phyloP scores from a whole-genome alignment of 2,797 vertebrate genomes.

The Ataeniobius toweri region DNA sequence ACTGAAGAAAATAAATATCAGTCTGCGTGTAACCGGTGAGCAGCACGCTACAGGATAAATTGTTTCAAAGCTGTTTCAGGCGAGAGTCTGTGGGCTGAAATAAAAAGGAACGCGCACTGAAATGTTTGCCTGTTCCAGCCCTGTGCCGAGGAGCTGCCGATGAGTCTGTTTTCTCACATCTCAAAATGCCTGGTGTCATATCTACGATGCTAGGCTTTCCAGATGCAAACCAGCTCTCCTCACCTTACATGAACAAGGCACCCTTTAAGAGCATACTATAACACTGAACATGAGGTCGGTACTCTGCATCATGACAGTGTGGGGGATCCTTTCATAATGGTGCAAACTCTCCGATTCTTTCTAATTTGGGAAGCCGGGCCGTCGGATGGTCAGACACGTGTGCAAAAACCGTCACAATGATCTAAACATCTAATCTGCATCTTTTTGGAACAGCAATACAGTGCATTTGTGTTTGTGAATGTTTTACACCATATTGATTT shows the following conservation, averaged over 20 bases:
- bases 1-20: slow-evolving; percentile 53
- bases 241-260: neutral
- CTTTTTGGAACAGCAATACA: neutral
- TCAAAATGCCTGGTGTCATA: slow-evolving; percentile 22
- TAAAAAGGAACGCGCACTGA: slow-evolving; percentile 20
- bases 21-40: slow-evolving; percentile 43
- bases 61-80: slow-evolving; percentile 36
- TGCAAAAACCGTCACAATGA: neutral
- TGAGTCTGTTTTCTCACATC: slow-evolving; percentile 28
- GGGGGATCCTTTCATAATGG: neutral
- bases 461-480: neutral
- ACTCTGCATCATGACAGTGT: neutral
- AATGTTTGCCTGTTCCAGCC: slow-evolving; percentile 12
- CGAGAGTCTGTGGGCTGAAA: slow-evolving; percentile 8
- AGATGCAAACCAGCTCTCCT: slow-evolving; percentile 33
- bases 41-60: slow-evolving; percentile 48
- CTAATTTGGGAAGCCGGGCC: neutral
- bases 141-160: slow-evolving; percentile 20
- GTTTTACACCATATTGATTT: neutral
- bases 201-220: slow-evolving; percentile 18
- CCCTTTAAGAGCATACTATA: neutral
- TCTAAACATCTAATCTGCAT: neutral
- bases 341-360: neutral
- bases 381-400: neutral
- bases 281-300: neutral